Base-by-base conservation (phyloP, 2,888 invertebrate species). In the Boloria selene region DNA sequence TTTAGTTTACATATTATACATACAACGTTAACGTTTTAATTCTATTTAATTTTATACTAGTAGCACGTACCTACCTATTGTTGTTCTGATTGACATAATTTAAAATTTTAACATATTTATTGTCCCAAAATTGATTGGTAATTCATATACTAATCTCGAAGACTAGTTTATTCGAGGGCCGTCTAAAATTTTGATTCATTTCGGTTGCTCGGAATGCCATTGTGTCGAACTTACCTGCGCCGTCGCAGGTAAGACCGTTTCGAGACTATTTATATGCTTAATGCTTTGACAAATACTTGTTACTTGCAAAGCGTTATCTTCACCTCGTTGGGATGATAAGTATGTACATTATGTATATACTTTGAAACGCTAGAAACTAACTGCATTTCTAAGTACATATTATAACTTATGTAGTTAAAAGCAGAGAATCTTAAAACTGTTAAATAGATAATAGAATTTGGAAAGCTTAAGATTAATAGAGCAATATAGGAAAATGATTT, bases 161-260 rank as follows among this genome's bases (percentile, higher is more conserved):
- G 54, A 62, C 49, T 51, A 22, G 64, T 58, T 56, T 50, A 52
- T 49, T 51, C 52, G 51, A 68, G 69, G 69, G 61, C 62, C 56
- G 64, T 65, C 61, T 59, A 72, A 56, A 87, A 84, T 88, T 90
- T 90, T 87, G 89, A 90, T 89, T 91, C 87, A 90, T 89, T 88
- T 88, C 83, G 85, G 82, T 86, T 88, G 87, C 74, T 77, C 82
- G 90, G 91, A 90, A 91, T 91, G 90, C 88, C 85, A 90, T 91
- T 90, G 90, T 89, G 77, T 77, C 83, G 83, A 85, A 75, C 77
- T 71, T 90, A 90, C 91, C 90, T 90, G 89, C 72, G 70, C 75
- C 72, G 54, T 49, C 76, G 76, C 78, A 76, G 74, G 76, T 74
- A 75, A 74, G 84, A 80, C 80, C 72, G 61, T 67, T 69, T 70